These are phyloP conservation scores for Alcedo atthis DNA, from an alignment of 2,797 vertebrate genomes.

Conservation along the genomic window DNA sequence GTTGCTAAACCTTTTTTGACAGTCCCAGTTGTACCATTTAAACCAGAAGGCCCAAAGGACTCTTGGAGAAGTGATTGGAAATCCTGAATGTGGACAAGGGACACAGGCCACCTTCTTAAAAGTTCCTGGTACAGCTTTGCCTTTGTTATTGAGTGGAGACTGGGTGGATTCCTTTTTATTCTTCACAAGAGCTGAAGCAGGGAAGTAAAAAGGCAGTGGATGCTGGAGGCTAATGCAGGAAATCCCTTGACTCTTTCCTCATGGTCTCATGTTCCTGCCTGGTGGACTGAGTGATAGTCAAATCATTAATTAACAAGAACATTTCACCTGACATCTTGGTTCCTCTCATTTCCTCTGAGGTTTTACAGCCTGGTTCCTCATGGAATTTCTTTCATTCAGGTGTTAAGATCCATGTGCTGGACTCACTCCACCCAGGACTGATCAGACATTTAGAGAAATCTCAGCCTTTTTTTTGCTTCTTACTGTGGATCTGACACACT, in stretches of 20 bases:
- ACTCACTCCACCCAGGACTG: background rate
- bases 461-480: background rate
- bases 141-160: background rate
- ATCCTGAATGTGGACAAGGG: no score
- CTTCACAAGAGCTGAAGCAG: background rate
- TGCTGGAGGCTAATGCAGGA: background rate
- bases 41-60: background rate
- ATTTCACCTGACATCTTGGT: background rate
- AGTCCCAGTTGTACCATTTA: background rate
- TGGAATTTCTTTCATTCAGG: background rate
- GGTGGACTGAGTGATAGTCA: background rate
- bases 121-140: background rate
- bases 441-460: background rate
- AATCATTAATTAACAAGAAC: background rate
- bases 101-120: background rate
- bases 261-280: rapidly evolving
- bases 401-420: background rate
- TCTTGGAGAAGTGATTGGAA: background rate
- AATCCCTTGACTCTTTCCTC: background rate
- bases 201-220: background rate
- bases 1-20: conserved; percentile 14
- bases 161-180: background rate
- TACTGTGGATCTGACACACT: background rate
- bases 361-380: background rate
- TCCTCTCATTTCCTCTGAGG: background rate